phyloP scores from a whole-genome alignment of 2,113 vertebrate genomes.

The Colossoma macropomum region DNA sequence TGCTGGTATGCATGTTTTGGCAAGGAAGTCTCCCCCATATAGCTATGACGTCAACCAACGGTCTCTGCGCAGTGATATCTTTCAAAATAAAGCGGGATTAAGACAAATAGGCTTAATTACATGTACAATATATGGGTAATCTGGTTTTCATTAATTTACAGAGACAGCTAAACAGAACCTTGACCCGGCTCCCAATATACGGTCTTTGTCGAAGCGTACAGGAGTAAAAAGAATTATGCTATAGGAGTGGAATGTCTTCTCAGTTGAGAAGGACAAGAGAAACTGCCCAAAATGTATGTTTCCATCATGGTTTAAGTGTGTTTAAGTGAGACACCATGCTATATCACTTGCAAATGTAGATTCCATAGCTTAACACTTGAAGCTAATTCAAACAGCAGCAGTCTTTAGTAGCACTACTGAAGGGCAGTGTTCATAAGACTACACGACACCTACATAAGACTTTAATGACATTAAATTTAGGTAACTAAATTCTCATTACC shows the following conservation, averaged over 20 bases:
- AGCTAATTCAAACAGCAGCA: background rate
- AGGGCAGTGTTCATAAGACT: too few relatives aligned
- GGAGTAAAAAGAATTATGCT: background rate
- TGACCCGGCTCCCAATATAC: background rate
- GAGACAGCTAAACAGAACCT: background rate
- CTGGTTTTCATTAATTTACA: slow-evolving; percentile 6
- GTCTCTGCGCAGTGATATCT: background rate
- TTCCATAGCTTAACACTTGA: background rate
- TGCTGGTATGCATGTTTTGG: slow-evolving; percentile 8
- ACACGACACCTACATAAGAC: too few relatives aligned
- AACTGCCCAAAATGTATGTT: background rate
- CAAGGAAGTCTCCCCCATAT: background rate
- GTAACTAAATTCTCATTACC: too few relatives aligned
- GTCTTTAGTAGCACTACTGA: too few relatives aligned
- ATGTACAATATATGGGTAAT: background rate
- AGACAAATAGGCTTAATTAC: background rate
- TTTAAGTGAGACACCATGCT: background rate
- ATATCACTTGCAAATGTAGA: background rate
- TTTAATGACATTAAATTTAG: too few relatives aligned
- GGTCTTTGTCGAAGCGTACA: background rate
- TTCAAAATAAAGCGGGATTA: slow-evolving; percentile 5
- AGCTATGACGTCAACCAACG: background rate
- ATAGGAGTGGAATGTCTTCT: background rate
- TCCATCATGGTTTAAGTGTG: background rate
- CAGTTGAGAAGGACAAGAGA: background rate